Evolutionary conservation across 2,797 vertebrate genomes (phyloP).

Genomic region (Eremophila alpestris): DNA sequence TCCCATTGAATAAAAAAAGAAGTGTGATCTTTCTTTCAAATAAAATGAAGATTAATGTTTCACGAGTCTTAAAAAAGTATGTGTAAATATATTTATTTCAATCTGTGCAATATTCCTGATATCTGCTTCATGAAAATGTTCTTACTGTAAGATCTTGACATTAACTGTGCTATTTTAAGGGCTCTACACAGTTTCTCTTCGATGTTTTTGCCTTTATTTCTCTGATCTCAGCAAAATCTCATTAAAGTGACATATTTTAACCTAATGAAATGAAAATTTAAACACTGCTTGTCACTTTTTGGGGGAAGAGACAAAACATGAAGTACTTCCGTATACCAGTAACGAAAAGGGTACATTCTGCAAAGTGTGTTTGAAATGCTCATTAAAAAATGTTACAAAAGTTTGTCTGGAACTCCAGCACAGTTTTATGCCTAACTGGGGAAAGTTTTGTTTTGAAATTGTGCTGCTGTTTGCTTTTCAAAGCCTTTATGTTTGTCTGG

Average conservation of each 20-base stretch:
- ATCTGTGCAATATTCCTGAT: background rate
- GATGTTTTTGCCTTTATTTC: background rate
- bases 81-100: background rate
- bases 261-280: slow-evolving; percentile 36
- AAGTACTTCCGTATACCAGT: background rate
- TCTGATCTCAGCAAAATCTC: slow-evolving; percentile 7
- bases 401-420: background rate
- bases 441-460: background rate
- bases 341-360: background rate
- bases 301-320: background rate
- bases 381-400: background rate
- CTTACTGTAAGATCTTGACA: background rate
- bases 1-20: background rate
- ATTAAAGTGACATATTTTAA: background rate
- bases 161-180: background rate
- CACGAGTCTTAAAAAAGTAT: background rate
- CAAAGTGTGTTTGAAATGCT: background rate
- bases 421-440: background rate
- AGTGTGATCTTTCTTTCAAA: background rate
- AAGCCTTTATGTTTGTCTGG: background rate
- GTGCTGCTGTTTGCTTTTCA: background rate
- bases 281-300: background rate
- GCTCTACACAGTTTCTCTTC: background rate
- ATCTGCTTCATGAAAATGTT: background rate
- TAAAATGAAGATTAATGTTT: background rate